Evolutionary conservation across 92 coral and sea anemone genomes (phyloP).

Genomic region (Isaurus tuberculatus): DNA sequence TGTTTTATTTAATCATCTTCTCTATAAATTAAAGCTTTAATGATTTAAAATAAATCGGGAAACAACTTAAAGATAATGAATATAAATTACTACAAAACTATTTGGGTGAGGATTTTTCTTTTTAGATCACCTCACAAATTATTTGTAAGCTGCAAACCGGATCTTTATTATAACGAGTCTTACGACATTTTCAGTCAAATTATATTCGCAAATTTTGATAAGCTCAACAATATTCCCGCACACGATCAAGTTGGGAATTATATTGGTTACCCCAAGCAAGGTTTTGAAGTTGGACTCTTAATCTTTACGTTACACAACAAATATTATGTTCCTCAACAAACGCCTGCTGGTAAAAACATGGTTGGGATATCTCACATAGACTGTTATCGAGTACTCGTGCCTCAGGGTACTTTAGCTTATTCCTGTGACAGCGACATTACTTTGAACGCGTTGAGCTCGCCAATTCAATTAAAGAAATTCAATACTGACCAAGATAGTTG

Average conservation of each 20-base stretch:
- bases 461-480: slow-evolving; percentile 41
- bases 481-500: slow-evolving; percentile 17
- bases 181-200: slow-evolving; percentile 15
- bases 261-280: slow-evolving; percentile 31
- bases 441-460: background rate
- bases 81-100: background rate
- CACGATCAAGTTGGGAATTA: background rate
- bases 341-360: slow-evolving; percentile 12
- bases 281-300: slow-evolving; percentile 2
- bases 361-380: slow-evolving; percentile 12
- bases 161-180: background rate
- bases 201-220: slow-evolving; percentile 6
- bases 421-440: slow-evolving; percentile 22
- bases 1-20: background rate
- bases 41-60: background rate
- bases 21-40: background rate
- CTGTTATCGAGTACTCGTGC: background rate
- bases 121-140: background rate
- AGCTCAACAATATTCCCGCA: background rate
- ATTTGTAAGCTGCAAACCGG: background rate
- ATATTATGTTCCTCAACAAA: background rate
- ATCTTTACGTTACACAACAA: background rate
- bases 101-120: too few relatives aligned
- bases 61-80: background rate
- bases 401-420: background rate